Evolutionary conservation across 1,140 invertebrate genomes (phyloP).

Genomic region (Sminthurides bifidus): DNA sequence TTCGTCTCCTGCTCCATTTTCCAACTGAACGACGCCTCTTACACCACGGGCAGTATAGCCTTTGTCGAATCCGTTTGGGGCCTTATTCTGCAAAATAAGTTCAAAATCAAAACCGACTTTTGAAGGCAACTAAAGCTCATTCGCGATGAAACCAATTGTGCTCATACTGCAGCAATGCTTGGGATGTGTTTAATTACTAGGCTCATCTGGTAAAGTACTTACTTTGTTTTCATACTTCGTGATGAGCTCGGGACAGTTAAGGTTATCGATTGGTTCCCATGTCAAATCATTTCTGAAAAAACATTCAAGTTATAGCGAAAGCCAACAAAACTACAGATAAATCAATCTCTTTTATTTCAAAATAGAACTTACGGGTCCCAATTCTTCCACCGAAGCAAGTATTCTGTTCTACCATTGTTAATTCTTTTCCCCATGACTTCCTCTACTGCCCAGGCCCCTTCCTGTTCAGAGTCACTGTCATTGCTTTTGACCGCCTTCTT

Average conservation of each 20-base stretch:
- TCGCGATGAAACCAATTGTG: background rate
- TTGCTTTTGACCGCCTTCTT: background rate
- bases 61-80: background rate
- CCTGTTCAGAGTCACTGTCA: background rate
- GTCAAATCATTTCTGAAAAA: background rate
- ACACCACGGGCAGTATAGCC: background rate
- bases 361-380: constrained; percentile 9
- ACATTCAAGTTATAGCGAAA: background rate
- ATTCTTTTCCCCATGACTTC: constrained; percentile 8
- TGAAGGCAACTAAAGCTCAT: background rate
- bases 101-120: background rate
- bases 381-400: constrained; percentile 14
- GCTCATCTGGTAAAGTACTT: background rate
- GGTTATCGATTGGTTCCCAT: background rate
- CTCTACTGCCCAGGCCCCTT: constrained; percentile 9
- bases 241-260: background rate
- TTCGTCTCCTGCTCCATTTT: background rate
- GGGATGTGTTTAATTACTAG: background rate
- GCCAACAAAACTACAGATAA: background rate
- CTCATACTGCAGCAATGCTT: background rate
- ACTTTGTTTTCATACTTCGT: background rate
- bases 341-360: background rate
- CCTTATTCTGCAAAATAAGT: background rate
- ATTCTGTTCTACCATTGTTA: constrained; percentile 8
- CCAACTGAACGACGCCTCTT: background rate